Base-by-base conservation (phyloP, 2,113 vertebrate species). In the Lipotes vexillifer region DNA sequence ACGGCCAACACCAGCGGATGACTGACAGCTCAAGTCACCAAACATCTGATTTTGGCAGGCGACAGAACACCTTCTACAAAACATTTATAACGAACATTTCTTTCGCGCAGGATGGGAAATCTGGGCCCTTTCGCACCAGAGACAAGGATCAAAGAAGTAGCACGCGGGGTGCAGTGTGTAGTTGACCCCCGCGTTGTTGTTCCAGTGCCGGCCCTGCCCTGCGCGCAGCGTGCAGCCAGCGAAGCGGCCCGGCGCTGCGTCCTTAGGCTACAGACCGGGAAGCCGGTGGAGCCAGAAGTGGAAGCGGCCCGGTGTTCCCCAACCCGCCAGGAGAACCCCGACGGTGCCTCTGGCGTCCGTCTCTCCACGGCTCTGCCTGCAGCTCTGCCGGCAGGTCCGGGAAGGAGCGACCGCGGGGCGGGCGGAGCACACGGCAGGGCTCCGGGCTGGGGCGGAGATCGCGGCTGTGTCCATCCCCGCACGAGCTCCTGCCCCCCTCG, bases 171-270 rank as follows among this genome's bases (percentile, higher is more conserved):
- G 18, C 18, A 20, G 6, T 52, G 2, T 38, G 68, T 36, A 23
- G 9, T 71, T 71, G 68, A 23, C 49, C n/a, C 20, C 68, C 20
- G 23, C 11, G 20, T 23, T 17, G 9, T 38, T 23, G 68, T 71
- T 69, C 12, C 5, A 4, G 20, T 20, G n/a, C 68, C 36, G 10
- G 4, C 20, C 68, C n/a, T n/a, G n/a, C n/a, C n/a, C 36, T 36
- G 66, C 18, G 1, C n/a, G 10, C 20, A 4, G 2, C 5, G n/a
- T 18, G n/a, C n/a, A 23, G 66, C 10, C 4, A 10, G n/a, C 1
- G 1, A 71, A 3, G 20, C 21, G 2, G 20, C 15, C 49, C 4
- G 5, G 49, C 4, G 14, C 49, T 52, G 14, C 14, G 14, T 52
- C 49, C 15, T 52, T 17, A 17, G 14, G 14, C 5, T 52, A 17